Percentiles rank a stretch among this genome's conserved stretches.
phyloP scores from a whole-genome alignment of 2,113 vertebrate species.

The Actenoides lindsayi region DNA sequence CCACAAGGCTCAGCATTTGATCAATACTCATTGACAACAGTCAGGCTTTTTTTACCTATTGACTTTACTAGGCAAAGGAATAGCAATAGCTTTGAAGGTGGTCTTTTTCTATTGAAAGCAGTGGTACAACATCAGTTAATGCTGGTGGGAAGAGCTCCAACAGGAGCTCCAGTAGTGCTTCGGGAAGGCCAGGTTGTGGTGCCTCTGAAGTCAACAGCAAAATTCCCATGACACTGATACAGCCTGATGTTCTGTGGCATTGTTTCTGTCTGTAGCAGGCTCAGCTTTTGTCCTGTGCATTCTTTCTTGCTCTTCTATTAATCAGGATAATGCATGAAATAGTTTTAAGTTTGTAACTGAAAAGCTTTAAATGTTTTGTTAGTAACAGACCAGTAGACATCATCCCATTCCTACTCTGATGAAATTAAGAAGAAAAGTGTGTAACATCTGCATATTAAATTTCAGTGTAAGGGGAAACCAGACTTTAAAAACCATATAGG shows the following conservation, averaged over 20 bases:
- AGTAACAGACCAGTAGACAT: slow-evolving; percentile 23
- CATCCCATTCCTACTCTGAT: neutral
- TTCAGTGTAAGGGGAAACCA: slow-evolving; percentile 8
- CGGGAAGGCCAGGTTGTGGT: neutral
- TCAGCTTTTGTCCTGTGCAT: slow-evolving; percentile 27
- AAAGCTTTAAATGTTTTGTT: slow-evolving; percentile 50
- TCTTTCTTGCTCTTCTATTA: slow-evolving; percentile 71
- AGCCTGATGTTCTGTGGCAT: neutral
- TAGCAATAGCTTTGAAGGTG: neutral
- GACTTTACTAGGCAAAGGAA: slow-evolving; percentile 1
- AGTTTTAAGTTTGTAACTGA: slow-evolving; percentile 39
- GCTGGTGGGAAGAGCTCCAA: neutral
- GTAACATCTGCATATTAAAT: slow-evolving; percentile 31
- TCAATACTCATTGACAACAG: neutral
- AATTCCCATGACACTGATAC: neutral
- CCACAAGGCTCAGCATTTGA: neutral
- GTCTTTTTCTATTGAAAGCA: neutral
- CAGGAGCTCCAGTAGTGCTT: neutral
- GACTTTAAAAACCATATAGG: neutral
- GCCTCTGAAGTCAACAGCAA: neutral
- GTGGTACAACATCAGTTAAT: neutral
- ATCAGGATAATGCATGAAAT: slow-evolving; percentile 63
- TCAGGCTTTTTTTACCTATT: neutral
- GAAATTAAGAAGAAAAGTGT: neutral
- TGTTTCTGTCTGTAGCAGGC: neutral